phyloP scores from a whole-genome alignment of 2,888 invertebrate species.

The Uropetala carovei region DNA sequence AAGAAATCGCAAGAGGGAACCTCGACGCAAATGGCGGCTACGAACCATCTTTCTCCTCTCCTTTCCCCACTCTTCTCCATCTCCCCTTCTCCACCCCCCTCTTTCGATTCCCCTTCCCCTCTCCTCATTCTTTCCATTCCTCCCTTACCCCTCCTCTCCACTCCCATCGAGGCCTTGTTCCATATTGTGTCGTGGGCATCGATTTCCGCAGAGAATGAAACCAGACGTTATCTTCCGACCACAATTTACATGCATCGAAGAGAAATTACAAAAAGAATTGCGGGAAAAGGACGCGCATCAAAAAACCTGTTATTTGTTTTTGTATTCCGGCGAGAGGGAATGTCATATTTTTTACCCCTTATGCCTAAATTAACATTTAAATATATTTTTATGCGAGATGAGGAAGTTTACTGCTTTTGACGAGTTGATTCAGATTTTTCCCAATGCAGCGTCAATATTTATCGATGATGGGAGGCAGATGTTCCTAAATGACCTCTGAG shows the following conservation, averaged over 20 bases:
- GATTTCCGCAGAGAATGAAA: conserved; percentile 33
- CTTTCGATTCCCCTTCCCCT: background rate
- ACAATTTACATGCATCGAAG: background rate
- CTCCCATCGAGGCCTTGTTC: conserved; percentile 3
- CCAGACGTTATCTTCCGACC: background rate
- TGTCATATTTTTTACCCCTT: too few relatives aligned
- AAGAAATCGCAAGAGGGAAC: too few relatives aligned
- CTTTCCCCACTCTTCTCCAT: background rate
- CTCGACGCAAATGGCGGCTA: too few relatives aligned
- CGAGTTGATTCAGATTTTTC: too few relatives aligned
- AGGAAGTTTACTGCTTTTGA: too few relatives aligned
- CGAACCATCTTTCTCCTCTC: too few relatives aligned
- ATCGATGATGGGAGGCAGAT: too few relatives aligned
- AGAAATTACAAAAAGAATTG: background rate
- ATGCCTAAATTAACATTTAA: too few relatives aligned
- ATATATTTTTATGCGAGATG: too few relatives aligned
- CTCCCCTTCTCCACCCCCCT: background rate
- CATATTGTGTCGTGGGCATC: conserved; percentile 49
- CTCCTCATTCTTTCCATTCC: background rate
- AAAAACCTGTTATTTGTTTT: background rate
- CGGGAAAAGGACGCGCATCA: background rate
- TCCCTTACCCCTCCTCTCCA: background rate
- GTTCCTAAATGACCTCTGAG: too few relatives aligned
- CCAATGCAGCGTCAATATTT: too few relatives aligned
- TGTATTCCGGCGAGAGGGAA: background rate